Evolutionary conservation across 2,888 invertebrate genomes (phyloP).

Genomic region (Acleris sparsana): DNA sequence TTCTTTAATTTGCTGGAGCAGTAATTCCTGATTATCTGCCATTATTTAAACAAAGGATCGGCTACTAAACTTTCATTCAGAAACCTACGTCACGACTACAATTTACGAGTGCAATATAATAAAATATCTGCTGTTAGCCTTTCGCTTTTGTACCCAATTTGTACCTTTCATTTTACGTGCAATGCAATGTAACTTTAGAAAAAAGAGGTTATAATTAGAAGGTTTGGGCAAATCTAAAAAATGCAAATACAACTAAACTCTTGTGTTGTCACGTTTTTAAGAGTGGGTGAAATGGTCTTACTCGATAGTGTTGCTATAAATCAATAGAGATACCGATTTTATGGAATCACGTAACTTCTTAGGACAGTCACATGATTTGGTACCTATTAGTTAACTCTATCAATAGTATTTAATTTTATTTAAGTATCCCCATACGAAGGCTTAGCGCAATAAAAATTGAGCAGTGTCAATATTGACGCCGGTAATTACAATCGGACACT

Average conservation of each 20-base stretch:
- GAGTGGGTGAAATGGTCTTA: constrained; percentile 5
- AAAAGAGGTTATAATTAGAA: constrained; percentile 33
- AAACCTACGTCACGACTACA: constrained; percentile 54
- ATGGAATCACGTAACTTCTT: too few species aligned
- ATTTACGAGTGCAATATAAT: constrained; percentile 54
- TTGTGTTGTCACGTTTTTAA: neutral
- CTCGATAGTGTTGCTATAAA: too few species aligned
- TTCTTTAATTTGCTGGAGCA: constrained; percentile 73
- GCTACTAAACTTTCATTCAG: constrained; percentile 41
- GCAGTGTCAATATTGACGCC: too few species aligned
- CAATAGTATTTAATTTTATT: too few species aligned
- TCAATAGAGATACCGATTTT: too few species aligned
- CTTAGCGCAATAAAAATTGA: too few species aligned
- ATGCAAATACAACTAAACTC: neutral
- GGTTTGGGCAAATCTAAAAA: neutral
- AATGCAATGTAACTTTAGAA: constrained; percentile 17
- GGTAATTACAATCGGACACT: too few species aligned
- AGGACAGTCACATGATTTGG: too few species aligned
- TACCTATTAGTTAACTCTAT: too few species aligned
- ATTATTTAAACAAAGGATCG: constrained; percentile 48
- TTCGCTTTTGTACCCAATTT: constrained; percentile 56
- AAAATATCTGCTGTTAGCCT: constrained; percentile 50
- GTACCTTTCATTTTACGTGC: constrained; percentile 60
- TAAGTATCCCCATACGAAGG: too few species aligned
- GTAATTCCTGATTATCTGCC: constrained; percentile 66